These are phyloP conservation scores for Myotis findleyi DNA, from an alignment of 2,797 vertebrate species.

Conservation along the genomic window DNA sequence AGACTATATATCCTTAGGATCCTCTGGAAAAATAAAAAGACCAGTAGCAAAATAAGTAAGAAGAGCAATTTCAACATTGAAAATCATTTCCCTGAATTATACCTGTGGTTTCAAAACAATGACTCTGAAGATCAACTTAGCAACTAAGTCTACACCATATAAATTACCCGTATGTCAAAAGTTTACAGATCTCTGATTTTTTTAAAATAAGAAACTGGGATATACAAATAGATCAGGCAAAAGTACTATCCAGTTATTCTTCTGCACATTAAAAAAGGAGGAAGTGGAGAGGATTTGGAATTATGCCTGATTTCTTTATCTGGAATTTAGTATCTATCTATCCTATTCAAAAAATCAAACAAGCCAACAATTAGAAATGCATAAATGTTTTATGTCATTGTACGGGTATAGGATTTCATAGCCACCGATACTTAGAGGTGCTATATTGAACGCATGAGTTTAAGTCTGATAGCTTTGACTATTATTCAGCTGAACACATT, in stretches of 20 bases:
- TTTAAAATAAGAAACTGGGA: background rate
- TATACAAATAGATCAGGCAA: background rate
- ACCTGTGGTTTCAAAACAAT: background rate
- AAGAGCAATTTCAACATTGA: background rate
- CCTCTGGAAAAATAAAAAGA: background rate
- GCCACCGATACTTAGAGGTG: background rate
- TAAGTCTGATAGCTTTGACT: background rate
- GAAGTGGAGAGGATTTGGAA: background rate
- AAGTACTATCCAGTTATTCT: background rate
- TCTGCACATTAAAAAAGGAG: background rate
- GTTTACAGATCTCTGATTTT: background rate
- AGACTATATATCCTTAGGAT: background rate
- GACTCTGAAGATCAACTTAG: background rate
- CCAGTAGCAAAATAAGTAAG: background rate
- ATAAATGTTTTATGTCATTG: background rate
- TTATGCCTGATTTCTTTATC: background rate
- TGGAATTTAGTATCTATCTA: background rate
- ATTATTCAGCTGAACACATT: background rate
- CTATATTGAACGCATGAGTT: background rate
- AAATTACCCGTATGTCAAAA: background rate
- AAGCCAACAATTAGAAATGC: background rate
- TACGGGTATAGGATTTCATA: background rate
- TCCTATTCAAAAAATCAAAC: background rate
- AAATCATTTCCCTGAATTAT: background rate
- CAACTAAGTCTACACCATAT: background rate